These are phyloP conservation scores for Sinocyclocheilus maitianheensis DNA, from an alignment of 2,113 vertebrate genomes.

Conservation along the genomic window DNA sequence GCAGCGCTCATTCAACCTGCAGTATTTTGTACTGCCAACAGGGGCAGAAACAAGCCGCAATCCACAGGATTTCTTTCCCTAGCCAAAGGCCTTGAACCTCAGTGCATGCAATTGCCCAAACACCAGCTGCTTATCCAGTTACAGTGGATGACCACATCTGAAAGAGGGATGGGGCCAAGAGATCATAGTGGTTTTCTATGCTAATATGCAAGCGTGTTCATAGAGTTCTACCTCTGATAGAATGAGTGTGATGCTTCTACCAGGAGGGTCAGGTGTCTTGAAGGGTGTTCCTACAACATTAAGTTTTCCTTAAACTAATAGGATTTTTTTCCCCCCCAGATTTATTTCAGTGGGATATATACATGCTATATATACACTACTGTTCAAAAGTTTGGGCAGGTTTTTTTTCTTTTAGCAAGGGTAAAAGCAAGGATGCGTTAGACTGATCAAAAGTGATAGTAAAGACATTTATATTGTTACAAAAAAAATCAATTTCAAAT, in stretches of 20 bases:
- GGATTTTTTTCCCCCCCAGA: neutral
- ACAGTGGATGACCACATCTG: constrained; percentile 4
- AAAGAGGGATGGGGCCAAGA: constrained; percentile 3
- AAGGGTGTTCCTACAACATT: constrained; percentile 15
- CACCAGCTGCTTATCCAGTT: constrained; percentile 5
- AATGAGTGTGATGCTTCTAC: neutral
- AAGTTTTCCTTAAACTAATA: neutral
- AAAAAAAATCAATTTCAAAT: no score
- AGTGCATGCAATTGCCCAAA: constrained; percentile 15
- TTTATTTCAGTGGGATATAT: constrained; percentile 6
- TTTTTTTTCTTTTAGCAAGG: no score
- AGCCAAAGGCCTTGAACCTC: constrained; percentile 25
- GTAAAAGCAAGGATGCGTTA: no score
- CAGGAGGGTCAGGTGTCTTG: neutral
- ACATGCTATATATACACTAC: no score
- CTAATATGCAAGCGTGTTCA: constrained; percentile 44
- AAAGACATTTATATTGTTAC: no score
- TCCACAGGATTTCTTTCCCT: neutral
- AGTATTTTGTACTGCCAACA: neutral
- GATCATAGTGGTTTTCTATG: constrained; percentile 13
- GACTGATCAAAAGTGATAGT: no score
- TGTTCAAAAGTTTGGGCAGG: no score
- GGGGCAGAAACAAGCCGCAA: constrained; percentile 1
- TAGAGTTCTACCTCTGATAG: constrained; percentile 42
- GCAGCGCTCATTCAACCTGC: constrained; percentile 4